Evolutionary conservation across 2,888 invertebrate genomes (phyloP), one percentile per base, ranked within the genome.

Genomic region (Baronia brevicornis): DNA sequence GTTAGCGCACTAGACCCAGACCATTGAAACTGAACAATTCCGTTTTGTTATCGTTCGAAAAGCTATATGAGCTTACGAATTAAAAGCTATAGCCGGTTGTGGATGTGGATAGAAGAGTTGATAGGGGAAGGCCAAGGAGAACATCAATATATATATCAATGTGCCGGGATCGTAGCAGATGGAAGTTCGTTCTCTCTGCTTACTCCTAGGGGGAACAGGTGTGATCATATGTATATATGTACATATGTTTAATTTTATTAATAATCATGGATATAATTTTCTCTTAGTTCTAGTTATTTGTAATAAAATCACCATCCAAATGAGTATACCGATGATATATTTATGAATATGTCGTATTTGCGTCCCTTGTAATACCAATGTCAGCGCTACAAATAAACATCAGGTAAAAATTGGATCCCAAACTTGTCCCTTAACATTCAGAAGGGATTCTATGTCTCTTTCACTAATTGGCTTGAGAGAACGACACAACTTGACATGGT

Each of bases 331-430:
- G 11, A 10, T 12, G 15, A 18, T 13, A 13, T 30, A 31, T 22
- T 31, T 36, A 22, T 5, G 19, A 19, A 5, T 28, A 23, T 5
- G 5, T 12, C 5, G 14, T 51, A 65, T 65, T 60, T 51, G 56
- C 54, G 56, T 61, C 66, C 71, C 66, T 62, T 63, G 66, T 74
- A 70, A 74, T 65, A 60, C 66, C 60, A 67, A 66, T 72, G 73
- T 75, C 77, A 71, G 64, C 73, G 65, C 57, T 58, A 50, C 67
- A 66, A 68, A 72, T 74, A 51, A 70, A 72, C 66, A 62, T 68
- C 82, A 80, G 80, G 80, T 80, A 82, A 78, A 80, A 80, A 74
- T 72, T 69, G 60, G 60, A 60, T 60, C 59, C 62, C 59, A 48
- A 71, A 63, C 56, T 65, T 63, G 66, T 64, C 72, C 71, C 66